These are phyloP conservation scores for Schizaphis graminum DNA, from an alignment of 2,888 invertebrate species.

Conservation along the genomic window DNA sequence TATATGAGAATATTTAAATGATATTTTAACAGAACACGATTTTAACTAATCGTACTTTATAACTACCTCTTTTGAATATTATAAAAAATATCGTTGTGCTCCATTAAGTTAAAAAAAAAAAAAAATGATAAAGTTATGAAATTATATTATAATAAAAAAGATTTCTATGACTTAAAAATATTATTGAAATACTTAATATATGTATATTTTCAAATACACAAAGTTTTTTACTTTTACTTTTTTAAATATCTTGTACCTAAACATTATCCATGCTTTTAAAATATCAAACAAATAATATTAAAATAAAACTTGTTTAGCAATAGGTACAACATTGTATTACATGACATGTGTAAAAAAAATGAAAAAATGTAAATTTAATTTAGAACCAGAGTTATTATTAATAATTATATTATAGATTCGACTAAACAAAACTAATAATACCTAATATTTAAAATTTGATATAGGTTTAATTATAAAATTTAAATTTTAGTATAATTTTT, in stretches of 20 bases:
- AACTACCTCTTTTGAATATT: neutral
- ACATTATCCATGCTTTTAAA: neutral
- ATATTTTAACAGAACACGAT: neutral
- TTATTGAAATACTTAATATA: neutral
- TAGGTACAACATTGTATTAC: neutral
- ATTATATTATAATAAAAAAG: neutral
- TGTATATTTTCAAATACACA: neutral
- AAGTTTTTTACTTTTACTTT: neutral
- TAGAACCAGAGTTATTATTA: neutral
- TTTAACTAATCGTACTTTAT: neutral
- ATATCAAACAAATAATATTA: neutral
- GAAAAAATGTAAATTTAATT: neutral
- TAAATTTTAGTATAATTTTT: neutral
- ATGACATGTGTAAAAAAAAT: neutral
- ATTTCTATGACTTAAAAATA: neutral
- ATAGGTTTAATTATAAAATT: neutral
- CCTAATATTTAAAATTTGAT: neutral
- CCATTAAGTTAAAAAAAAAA: neutral
- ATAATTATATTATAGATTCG: neutral
- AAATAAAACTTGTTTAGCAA: neutral
- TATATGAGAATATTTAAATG: neutral
- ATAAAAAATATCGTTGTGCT: neutral
- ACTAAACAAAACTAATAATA: neutral
- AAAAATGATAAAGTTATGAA: neutral
- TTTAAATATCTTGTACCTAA: neutral